Conservation (phyloP, 1,140 invertebrate genomes). For the Choristoneura fumiferana region DNA sequence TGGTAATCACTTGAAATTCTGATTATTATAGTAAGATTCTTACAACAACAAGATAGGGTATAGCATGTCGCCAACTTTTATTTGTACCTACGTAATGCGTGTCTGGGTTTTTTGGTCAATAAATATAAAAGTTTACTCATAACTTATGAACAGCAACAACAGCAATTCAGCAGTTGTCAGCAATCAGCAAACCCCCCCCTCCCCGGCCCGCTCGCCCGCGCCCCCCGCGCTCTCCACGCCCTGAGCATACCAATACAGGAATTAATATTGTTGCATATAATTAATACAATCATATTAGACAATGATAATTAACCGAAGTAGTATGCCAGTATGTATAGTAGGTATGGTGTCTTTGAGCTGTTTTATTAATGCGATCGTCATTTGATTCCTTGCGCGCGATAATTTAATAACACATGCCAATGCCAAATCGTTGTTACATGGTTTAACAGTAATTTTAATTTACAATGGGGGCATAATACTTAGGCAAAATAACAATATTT, state of each 20-base stretch:
- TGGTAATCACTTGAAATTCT: too few relatives aligned
- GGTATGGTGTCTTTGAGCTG: too few relatives aligned
- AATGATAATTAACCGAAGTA: conserved; percentile 13
- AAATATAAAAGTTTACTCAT: conserved; percentile 76
- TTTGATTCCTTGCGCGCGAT: too few relatives aligned
- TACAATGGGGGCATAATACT: conserved; percentile 1
- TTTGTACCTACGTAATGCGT: conserved; percentile 34
- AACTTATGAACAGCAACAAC: conserved; percentile 75
- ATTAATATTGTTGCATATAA: conserved; percentile 51
- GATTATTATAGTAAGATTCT: neutral
- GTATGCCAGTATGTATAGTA: neutral
- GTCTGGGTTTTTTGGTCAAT: conserved; percentile 58
- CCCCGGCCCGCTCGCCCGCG: conserved; percentile 55
- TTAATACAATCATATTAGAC: too few relatives aligned
- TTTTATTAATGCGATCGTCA: too few relatives aligned
- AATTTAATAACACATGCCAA: too few relatives aligned
- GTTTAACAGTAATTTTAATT: too few relatives aligned
- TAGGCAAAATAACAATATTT: conserved; percentile 3
- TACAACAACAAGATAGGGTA: neutral
- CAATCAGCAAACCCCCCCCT: conserved; percentile 64
- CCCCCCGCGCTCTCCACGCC: conserved; percentile 64
- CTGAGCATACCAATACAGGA: conserved; percentile 72
- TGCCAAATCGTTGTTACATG: too few relatives aligned
- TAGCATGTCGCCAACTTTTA: neutral
- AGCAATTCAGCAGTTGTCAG: conserved; percentile 74